A percentile compares a stretch with the other conserved stretches of the same genome.
phyloP scores from a whole-genome alignment of 2,888 invertebrate species.

The Leucophenga maculata region DNA sequence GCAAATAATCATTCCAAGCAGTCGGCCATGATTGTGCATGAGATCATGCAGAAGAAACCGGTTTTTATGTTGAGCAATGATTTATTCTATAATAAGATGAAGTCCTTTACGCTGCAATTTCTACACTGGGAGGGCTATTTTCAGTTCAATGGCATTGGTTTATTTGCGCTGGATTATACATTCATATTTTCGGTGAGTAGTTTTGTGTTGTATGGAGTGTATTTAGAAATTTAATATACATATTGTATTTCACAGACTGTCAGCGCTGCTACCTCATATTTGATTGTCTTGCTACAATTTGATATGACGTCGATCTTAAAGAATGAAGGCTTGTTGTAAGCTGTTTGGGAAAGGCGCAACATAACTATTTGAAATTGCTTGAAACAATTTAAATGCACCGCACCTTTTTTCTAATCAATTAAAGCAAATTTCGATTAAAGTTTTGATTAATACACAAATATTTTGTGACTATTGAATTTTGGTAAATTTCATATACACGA shows the following conservation, averaged over 20 bases:
- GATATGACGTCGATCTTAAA: slow-evolving; percentile 68
- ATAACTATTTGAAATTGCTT: neutral
- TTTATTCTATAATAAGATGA: slow-evolving; percentile 72
- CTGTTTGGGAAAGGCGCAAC: too few relatives aligned
- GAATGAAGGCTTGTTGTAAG: slow-evolving; percentile 58
- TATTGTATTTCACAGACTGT: slow-evolving; percentile 61
- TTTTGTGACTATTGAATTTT: too few relatives aligned
- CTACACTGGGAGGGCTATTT: slow-evolving; percentile 72
- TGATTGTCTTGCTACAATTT: slow-evolving; percentile 72
- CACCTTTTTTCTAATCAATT: slow-evolving; percentile 50
- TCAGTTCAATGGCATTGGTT: slow-evolving; percentile 70
- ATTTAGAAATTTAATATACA: neutral
- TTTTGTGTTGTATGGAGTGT: neutral
- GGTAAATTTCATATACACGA: too few relatives aligned
- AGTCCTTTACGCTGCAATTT: slow-evolving; percentile 71
- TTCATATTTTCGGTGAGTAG: slow-evolving; percentile 71
- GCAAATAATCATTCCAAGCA: slow-evolving; percentile 68
- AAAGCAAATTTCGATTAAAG: slow-evolving; percentile 57
- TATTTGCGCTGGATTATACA: slow-evolving; percentile 71
- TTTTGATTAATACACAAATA: too few relatives aligned
- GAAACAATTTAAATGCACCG: neutral
- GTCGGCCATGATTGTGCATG: slow-evolving; percentile 71
- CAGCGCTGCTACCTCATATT: slow-evolving; percentile 71
- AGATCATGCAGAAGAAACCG: slow-evolving; percentile 72
- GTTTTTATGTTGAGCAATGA: slow-evolving; percentile 71